A percentile compares a stretch with the other conserved stretches of the same genome.
phyloP scores from a whole-genome alignment of 2,888 invertebrate species.

The Neria commutata region DNA sequence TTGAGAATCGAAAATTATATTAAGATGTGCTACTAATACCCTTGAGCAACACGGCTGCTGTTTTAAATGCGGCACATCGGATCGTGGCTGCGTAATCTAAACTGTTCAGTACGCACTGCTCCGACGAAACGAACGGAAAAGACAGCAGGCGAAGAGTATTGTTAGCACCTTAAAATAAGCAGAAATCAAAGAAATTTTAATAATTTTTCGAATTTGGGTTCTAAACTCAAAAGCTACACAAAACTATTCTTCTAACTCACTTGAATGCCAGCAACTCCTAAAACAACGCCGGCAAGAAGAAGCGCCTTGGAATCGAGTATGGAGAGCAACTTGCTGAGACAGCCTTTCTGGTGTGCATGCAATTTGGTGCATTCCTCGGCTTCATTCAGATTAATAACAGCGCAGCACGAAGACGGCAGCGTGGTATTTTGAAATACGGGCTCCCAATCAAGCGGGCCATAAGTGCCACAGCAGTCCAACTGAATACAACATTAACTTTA shows the following conservation, averaged over 20 bases:
- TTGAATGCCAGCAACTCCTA: slow-evolving; percentile 86
- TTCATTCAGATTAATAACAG: slow-evolving; percentile 62
- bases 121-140: slow-evolving; percentile 90
- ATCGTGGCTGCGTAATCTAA: slow-evolving; percentile 62
- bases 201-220: neutral
- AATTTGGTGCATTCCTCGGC: slow-evolving; percentile 63
- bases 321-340: slow-evolving; percentile 69
- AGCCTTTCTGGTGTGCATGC: slow-evolving; percentile 69
- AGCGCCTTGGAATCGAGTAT: slow-evolving; percentile 75
- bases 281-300: slow-evolving; percentile 80
- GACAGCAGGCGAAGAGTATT: slow-evolving; percentile 88
- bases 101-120: slow-evolving; percentile 92
- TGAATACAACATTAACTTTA: slow-evolving; percentile 57
- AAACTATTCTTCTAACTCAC: slow-evolving; percentile 67
- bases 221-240: slow-evolving; percentile 28
- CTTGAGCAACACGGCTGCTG: slow-evolving; percentile 4
- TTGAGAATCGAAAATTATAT: too few relatives aligned
- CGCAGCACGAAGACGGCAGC: slow-evolving; percentile 56
- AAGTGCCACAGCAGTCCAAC: slow-evolving; percentile 79
- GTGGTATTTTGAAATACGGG: slow-evolving; percentile 61
- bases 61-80: slow-evolving; percentile 47
- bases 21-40: neutral
- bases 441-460: slow-evolving; percentile 72
- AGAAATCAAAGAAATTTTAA: slow-evolving; percentile 2
- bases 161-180: slow-evolving; percentile 75